These are phyloP conservation scores for Simalia tracyae DNA, from an alignment of 2,797 vertebrate species.

Conservation along the genomic window DNA sequence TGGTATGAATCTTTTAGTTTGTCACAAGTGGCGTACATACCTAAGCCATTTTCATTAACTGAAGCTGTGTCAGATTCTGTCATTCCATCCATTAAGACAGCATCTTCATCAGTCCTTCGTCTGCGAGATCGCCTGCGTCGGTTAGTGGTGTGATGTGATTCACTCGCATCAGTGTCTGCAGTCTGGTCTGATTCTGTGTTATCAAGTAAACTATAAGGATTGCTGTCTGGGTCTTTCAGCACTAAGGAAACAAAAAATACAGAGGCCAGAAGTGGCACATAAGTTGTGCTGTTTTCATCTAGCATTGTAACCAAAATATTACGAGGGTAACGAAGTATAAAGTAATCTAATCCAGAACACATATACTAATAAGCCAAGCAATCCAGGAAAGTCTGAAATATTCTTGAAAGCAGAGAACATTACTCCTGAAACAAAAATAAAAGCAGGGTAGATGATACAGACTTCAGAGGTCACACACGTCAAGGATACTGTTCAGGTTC, in stretches of 20 bases:
- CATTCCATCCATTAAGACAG: slow-evolving; percentile 93
- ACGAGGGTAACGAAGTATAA: not conserved
- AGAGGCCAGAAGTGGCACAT: not conserved
- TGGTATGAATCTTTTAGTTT: slow-evolving; percentile 1
- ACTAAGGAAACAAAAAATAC: slow-evolving; percentile 68
- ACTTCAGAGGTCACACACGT: not conserved
- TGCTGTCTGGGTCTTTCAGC: slow-evolving; percentile 88
- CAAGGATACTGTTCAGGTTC: not conserved
- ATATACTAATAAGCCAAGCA: not conserved
- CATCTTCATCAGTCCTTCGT: slow-evolving; percentile 94
- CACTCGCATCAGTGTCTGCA: slow-evolving; percentile 93
- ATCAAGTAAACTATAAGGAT: slow-evolving; percentile 87
- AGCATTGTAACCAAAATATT: slow-evolving; percentile 24
- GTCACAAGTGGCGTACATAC: slow-evolving; percentile 75
- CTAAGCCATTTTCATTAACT: slow-evolving; percentile 93
- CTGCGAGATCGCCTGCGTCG: slow-evolving; percentile 91
- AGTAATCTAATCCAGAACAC: not conserved
- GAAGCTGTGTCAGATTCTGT: slow-evolving; percentile 97
- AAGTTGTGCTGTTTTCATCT: slow-evolving; percentile 35
- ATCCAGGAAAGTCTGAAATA: not conserved
- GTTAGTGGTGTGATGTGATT: slow-evolving; percentile 89
- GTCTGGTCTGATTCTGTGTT: slow-evolving; percentile 98
- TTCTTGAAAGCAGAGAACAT: not conserved
- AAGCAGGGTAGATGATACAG: not conserved
- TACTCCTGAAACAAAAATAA: not conserved